Evolutionary conservation across 2,797 vertebrate genomes (phyloP), one percentile per base, ranked within the genome.

Genomic region (Moxostoma hubbsi): DNA sequence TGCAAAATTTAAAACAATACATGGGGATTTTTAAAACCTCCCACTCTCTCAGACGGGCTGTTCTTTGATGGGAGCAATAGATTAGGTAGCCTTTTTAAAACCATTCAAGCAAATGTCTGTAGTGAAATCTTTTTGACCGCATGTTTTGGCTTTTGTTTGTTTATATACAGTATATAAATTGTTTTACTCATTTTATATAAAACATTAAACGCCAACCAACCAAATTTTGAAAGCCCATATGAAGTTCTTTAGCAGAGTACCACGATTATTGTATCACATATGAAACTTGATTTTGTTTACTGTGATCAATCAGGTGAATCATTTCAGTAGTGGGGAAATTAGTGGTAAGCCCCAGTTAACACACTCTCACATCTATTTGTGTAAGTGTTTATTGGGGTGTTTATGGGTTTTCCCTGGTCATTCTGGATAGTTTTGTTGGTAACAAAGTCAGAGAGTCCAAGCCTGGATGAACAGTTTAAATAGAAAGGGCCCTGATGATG

Each of bases 311-410:
- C 57, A 84, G 11, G 73, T 84, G 9, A 81, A 77, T 83, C 79
- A 16, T 86, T 61, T 88, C 72, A 85, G 61, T 84, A 18, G 11
- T 62, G 70, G 85, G 87, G 69, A 83, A 80, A 85, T 85, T 73
- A 72, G 18, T 73, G 83, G 83, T 89, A 74, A 91, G 86, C 75
- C 64, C 78, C 83, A 72, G 71, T 83, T 83, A 75, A 63, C 16
- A 55, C 51, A 76, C 54, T 66, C 57, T 15, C 18, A 67, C 64
- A 74, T 73, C 70, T 80, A 79, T 75, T 67, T 62, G 74, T 24
- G 59, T 76, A 67, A 1, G n/a, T 74, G 81, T 83, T 67, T 83
- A 12, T n/a, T 51, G 24, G 65, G 59, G 63, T 66, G 63, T 66
- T 72, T 24, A 7, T 75, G 86, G 86, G 81, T 70, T 81, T 87